Evolutionary conservation across 2,113 vertebrate genomes (phyloP), one percentile per base, ranked within the genome.

Genomic region (Osmerus eperlanus): DNA sequence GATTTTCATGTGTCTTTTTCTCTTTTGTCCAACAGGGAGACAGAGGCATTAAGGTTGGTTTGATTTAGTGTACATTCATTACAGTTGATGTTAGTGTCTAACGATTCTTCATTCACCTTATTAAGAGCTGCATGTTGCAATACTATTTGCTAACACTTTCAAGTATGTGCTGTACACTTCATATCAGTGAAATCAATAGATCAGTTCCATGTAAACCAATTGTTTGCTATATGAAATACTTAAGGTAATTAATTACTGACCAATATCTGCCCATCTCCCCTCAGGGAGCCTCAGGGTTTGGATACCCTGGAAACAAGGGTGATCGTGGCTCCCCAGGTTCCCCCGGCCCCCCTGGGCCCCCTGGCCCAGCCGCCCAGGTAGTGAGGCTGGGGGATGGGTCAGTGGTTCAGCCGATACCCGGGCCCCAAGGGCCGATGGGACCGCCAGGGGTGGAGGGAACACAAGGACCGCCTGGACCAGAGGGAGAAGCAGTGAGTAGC

Each of bases 401-500:
- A 0, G 32, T 77, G 3, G 73, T 89, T 56, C 90, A 93, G 72
- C 89, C 87, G 29, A 61, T 91, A 21, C 59, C 90, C 0, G 95
- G 95, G 28, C 89, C 85, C 0, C 52, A 80, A 0, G 94, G 94
- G 9, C 90, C 89, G 0, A 76, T 80, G 0, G 95, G 93, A 0
- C 76, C 84, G 0, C 81, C 86, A 0, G 96, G 96, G 1, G 74
- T 51, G 0, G 87, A 90, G 0, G 94, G 96, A 1, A 79, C 86
- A 15, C 69, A 86, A 0, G 96, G 96, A 3, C 25, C 81, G 28
- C 81, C 91, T 0, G 96, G 97, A 77, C 82, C 80, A 54, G 91
- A 96, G 0, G 96, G 97, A 0, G 90, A 94, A 58, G 91, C 93
- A 0, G 95, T 96, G 84, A 95, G 96, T 92, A 11, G 28, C 41